phyloP scores from a whole-genome alignment of 2,888 invertebrate species.

The Zelleria hepariella region DNA sequence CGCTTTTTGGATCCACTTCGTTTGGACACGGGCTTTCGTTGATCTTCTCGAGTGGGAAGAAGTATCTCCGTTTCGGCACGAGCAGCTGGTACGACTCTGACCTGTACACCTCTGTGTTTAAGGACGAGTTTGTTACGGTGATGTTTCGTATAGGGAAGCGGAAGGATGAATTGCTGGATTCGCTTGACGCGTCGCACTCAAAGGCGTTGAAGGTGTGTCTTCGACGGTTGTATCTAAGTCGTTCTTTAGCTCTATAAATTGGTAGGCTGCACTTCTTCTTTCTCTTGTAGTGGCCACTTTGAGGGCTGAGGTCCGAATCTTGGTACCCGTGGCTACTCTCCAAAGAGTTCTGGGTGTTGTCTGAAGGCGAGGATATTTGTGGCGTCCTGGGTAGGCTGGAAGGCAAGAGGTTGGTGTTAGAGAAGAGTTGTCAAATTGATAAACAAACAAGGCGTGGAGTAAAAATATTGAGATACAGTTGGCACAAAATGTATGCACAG shows the following conservation, averaged over 20 bases:
- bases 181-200: slow-evolving; percentile 26
- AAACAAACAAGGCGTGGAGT: no score
- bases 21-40: slow-evolving; percentile 27
- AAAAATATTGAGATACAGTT: no score
- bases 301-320: slow-evolving; percentile 44
- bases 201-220: slow-evolving; percentile 22
- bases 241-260: slow-evolving; percentile 21
- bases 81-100: slow-evolving; percentile 51
- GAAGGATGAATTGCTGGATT: slow-evolving; percentile 34
- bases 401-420: slow-evolving; percentile 1
- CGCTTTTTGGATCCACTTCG: slow-evolving; percentile 3
- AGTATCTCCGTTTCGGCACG: slow-evolving; percentile 24
- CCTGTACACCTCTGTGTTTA: slow-evolving; percentile 34
- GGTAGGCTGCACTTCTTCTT: slow-evolving; percentile 27
- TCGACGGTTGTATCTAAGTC: slow-evolving; percentile 18
- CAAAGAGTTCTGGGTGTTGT: slow-evolving; percentile 23
- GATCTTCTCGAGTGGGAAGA: slow-evolving; percentile 30
- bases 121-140: slow-evolving; percentile 26
- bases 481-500: no score
- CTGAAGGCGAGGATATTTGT: slow-evolving; percentile 24
- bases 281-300: slow-evolving; percentile 22
- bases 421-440: no score
- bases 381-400: background rate
- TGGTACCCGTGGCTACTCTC: slow-evolving; percentile 54
- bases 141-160: slow-evolving; percentile 17